Evolutionary conservation across 2,797 vertebrate species (phyloP).

Genomic region (Falco novaeseelandiae): DNA sequence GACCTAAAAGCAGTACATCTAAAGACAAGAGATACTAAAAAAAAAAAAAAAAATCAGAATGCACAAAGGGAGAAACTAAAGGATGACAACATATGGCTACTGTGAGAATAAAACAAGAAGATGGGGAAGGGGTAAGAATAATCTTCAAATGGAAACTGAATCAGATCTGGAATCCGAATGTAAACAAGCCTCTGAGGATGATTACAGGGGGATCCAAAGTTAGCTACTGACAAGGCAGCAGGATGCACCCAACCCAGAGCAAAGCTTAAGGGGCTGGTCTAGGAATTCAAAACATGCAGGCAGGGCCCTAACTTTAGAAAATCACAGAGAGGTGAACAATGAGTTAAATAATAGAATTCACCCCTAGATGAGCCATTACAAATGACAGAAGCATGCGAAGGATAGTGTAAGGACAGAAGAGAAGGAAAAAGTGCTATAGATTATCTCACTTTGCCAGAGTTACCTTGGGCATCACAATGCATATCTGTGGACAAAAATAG

Average conservation of each 20-base stretch:
- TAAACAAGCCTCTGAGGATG: background rate
- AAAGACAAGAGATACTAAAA: background rate
- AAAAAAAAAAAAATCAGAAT: too few species aligned
- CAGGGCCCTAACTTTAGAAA: background rate
- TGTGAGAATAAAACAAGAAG: background rate
- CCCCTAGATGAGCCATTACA: background rate
- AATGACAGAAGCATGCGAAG: background rate
- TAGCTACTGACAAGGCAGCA: background rate
- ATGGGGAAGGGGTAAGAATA: background rate
- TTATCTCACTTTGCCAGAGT: background rate
- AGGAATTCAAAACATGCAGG: background rate
- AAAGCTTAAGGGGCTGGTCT: background rate
- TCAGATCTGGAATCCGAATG: background rate
- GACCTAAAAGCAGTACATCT: background rate
- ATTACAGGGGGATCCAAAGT: too few species aligned
- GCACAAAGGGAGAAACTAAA: background rate
- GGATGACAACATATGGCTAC: background rate
- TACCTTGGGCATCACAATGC: background rate
- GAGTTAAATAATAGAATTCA: background rate
- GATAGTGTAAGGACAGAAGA: background rate
- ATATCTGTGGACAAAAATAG: background rate
- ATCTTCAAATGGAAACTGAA: background rate
- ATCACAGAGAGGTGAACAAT: background rate
- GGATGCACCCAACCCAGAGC: background rate
- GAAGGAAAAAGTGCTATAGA: background rate